A percentile compares a stretch with the other conserved stretches of the same genome.
These are phyloP conservation scores for Anhinga anhinga DNA, from an alignment of 2,113 vertebrate species.

Conservation along the genomic window DNA sequence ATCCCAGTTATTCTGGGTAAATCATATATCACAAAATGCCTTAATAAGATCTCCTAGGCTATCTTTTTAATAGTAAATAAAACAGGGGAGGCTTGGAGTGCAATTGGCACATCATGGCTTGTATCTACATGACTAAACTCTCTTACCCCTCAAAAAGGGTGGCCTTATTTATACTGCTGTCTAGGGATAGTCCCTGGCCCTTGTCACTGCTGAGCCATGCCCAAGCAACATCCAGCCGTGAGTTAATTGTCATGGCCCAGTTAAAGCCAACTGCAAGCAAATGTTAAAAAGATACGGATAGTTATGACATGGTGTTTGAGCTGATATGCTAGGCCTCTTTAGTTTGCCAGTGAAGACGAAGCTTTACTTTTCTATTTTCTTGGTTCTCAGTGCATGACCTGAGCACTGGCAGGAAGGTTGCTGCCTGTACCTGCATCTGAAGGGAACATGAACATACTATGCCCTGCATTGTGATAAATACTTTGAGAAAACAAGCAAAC, in stretches of 20 bases:
- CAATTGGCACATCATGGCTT: neutral
- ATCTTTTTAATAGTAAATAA: neutral
- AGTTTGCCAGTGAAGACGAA: neutral
- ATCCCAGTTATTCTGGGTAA: neutral
- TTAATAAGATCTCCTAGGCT: neutral
- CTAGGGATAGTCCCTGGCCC: neutral
- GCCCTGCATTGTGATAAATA: neutral
- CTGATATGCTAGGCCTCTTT: neutral
- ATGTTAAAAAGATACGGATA: accelerated
- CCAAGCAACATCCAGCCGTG: accelerated
- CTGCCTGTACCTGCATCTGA: neutral
- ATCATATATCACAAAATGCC: neutral
- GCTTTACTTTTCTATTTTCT: neutral
- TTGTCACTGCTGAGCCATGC: neutral
- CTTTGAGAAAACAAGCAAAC: neutral
- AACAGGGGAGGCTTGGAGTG: neutral
- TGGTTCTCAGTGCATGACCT: neutral
- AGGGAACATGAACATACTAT: neutral
- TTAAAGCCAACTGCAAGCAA: neutral
- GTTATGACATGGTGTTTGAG: neutral
- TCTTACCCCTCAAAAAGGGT: neutral
- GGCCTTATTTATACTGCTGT: neutral
- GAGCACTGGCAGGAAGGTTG: neutral
- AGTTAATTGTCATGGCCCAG: neutral
- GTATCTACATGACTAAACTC: neutral